Evolutionary conservation across 2,888 invertebrate genomes (phyloP).

Genomic region (Meteorus colon): DNA sequence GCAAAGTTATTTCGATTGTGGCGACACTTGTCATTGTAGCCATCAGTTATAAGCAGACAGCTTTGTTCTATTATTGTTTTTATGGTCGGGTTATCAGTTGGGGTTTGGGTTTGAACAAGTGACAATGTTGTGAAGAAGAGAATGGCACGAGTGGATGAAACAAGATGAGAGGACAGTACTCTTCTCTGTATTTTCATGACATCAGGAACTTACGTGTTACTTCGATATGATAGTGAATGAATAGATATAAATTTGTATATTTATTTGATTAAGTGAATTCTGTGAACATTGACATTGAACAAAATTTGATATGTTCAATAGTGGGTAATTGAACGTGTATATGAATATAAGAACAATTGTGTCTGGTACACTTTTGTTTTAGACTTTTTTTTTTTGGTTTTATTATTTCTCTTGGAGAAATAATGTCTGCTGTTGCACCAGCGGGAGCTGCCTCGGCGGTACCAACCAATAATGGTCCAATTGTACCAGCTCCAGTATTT

Average conservation of each 20-base stretch:
- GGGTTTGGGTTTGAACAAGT: conserved; percentile 10
- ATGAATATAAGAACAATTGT: not conserved
- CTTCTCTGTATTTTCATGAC: conserved; percentile 18
- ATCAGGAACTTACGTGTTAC: conserved; percentile 34
- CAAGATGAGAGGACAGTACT: conserved; percentile 33
- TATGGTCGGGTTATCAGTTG: not conserved
- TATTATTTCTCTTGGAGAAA: conserved; percentile 22
- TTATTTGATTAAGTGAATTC: not conserved
- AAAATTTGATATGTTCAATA: no score
- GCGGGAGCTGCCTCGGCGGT: conserved; percentile 65
- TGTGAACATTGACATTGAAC: no score
- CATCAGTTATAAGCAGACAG: no score
- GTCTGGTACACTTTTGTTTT: not conserved
- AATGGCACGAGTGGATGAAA: not conserved
- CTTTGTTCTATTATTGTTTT: no score
- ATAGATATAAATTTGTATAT: not conserved
- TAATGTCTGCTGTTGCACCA: conserved; percentile 70
- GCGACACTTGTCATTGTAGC: no score
- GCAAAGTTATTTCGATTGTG: no score
- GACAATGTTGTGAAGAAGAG: conserved; percentile 2
- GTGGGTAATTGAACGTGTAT: not conserved
- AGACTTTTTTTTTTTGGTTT: no score
- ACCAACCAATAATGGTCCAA: conserved; percentile 65
- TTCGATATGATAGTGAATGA: conserved; percentile 34
- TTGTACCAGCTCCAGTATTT: conserved; percentile 84